phyloP scores from a whole-genome alignment of 2,888 invertebrate genomes.

The Himalopsyche kuldschensis region DNA sequence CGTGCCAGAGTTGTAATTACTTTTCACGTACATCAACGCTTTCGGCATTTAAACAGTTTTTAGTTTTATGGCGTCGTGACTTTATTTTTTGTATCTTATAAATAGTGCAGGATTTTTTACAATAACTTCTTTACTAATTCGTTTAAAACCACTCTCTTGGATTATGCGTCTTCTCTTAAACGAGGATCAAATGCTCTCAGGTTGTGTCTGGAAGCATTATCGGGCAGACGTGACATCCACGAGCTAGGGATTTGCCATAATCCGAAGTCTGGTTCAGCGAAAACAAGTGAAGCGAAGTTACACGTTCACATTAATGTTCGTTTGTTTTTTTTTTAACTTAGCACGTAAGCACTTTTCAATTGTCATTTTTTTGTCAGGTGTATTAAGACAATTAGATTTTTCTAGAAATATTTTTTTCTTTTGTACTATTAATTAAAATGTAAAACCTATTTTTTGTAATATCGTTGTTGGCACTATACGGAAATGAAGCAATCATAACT shows the following conservation, averaged over 20 bases:
- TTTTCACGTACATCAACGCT: neutral
- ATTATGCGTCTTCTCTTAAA: neutral
- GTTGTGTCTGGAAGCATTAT: neutral
- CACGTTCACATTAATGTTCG: neutral
- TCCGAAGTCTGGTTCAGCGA: neutral
- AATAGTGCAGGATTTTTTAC: neutral
- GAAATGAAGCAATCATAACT: too few relatives aligned
- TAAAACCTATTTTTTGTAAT: too few relatives aligned
- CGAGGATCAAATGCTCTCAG: neutral
- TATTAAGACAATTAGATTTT: neutral
- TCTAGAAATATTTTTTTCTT: too few relatives aligned
- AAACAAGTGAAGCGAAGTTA: neutral
- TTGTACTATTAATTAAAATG: too few relatives aligned
- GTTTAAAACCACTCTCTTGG: neutral
- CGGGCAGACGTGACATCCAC: neutral
- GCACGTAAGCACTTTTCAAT: neutral
- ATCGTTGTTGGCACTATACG: too few relatives aligned
- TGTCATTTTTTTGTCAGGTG: neutral
- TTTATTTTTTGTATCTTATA: neutral
- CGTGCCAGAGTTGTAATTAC: neutral
- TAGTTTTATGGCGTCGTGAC: neutral
- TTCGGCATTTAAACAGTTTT: neutral
- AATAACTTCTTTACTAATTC: neutral
- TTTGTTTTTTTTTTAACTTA: neutral
- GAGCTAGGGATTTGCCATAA: neutral